Conservation (phyloP, 2,797 vertebrate genomes). For the Microtus agrestis region DNA sequence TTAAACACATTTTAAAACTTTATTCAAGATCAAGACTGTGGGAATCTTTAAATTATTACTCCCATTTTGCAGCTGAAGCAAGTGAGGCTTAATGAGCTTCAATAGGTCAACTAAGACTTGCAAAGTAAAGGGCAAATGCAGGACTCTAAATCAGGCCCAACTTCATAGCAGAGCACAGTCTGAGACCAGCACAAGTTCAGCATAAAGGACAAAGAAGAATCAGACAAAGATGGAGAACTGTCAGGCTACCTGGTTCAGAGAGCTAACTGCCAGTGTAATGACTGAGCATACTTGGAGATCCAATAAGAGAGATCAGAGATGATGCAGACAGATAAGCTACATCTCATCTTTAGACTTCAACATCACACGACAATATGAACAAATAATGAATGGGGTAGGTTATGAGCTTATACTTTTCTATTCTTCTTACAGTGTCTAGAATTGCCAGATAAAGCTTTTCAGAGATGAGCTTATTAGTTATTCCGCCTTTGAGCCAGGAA, state of each 20-base stretch:
- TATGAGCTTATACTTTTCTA: slow-evolving; percentile 30
- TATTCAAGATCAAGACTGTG: slow-evolving; percentile 37
- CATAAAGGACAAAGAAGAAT: background rate
- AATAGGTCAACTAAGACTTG: background rate
- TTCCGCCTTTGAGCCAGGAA: background rate
- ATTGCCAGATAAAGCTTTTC: slow-evolving; percentile 46
- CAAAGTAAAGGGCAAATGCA: slow-evolving; percentile 22
- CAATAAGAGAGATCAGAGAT: slow-evolving; percentile 45
- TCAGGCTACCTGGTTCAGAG: background rate
- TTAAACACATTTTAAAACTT: slow-evolving; percentile 22
- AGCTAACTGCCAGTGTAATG: background rate
- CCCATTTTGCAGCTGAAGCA: slow-evolving; percentile 25
- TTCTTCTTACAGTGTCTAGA: background rate
- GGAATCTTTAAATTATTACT: slow-evolving; percentile 25
- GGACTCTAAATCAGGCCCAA: slow-evolving; percentile 15
- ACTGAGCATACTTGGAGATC: background rate
- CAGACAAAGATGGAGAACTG: background rate
- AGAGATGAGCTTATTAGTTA: background rate
- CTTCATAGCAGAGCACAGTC: background rate
- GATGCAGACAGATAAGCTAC: background rate
- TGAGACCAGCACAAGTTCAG: slow-evolving; percentile 1
- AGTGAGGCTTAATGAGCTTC: slow-evolving; percentile 22
- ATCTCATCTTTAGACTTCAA: slow-evolving; percentile 22
- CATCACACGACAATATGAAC: background rate
- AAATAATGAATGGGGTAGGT: background rate